These are phyloP conservation scores for Neolamprologus caudopunctatus DNA, from an alignment of 2,113 vertebrate species.

Conservation along the genomic window DNA sequence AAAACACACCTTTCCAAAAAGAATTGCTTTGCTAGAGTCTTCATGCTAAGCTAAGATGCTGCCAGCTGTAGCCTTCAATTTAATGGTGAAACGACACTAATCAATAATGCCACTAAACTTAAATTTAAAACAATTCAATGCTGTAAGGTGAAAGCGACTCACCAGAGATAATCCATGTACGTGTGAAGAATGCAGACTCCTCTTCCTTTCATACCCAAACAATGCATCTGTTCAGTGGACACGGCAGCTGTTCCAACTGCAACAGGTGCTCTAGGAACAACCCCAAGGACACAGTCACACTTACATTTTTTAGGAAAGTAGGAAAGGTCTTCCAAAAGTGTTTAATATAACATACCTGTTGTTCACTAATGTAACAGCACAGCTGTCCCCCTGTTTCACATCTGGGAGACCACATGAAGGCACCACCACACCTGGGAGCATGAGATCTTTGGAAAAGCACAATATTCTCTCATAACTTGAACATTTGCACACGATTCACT, in stretches of 20 bases:
- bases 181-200: slow-evolving; percentile 87
- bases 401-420: slow-evolving; percentile 81
- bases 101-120: neutral
- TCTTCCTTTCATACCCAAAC: slow-evolving; percentile 85
- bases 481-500: neutral
- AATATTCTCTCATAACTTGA: neutral
- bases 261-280: slow-evolving; percentile 78
- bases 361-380: slow-evolving; percentile 79
- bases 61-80: neutral
- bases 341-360: slow-evolving; percentile 74
- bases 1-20: neutral
- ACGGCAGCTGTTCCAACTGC: slow-evolving; percentile 82
- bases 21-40: neutral
- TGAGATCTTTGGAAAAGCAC: slow-evolving; percentile 79
- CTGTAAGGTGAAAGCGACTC: slow-evolving; percentile 21
- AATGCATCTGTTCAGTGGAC: slow-evolving; percentile 82
- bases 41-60: neutral
- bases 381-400: slow-evolving; percentile 77
- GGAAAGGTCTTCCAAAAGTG: neutral
- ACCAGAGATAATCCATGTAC: slow-evolving; percentile 91
- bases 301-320: neutral
- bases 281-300: neutral
- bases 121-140: neutral
- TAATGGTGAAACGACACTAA: neutral
- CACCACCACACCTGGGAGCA: slow-evolving; percentile 89